Base-by-base conservation (phyloP, 1,140 invertebrate genomes). In the Brachionus plicatilis region DNA sequence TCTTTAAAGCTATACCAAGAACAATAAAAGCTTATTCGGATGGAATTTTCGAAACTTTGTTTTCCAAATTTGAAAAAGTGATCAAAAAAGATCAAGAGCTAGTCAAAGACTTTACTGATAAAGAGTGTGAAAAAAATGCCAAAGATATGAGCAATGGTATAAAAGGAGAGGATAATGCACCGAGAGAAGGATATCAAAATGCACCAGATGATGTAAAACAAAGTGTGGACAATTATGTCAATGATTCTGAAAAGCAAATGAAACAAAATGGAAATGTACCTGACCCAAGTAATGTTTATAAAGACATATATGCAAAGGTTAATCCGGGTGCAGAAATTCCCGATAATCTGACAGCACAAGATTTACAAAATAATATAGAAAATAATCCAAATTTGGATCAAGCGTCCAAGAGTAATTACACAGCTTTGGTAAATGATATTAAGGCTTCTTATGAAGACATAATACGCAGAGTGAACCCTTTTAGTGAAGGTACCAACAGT, bases 381-480 rank as follows among this genome's bases (percentile, higher is more conserved):
- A 68, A 68, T 33, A 68, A 68, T 29, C 3, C 65, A 68, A 68
- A 27, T 68, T 29, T 68, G 24, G 65, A 68, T 29, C 14, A 27
- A 68, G 65, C 65, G 65, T 29, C 65, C 65, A 68, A 29, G 29
- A 68, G 29, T 68, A 68, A 29, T 27, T 68, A 68, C 29, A 68
- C 29, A 29, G 20, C 65, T 68, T 68, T 68, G 65, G 27, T 68
- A 68, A 68, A 68, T 68, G 65, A 68, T 68, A 68, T 68, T 33
- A 29, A 29, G 8, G 7, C 20, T 12, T 68, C 65, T 68, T 68
- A 29, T 68, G 6, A 68, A 27, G 24, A 68, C 65, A 68, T 68
- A 29, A 68, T 9, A 27, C 20, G 65, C 24, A 68, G 65, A 29
- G 65, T 68, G 65, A 68, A 9, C 3, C 65, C 65, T 37, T 29